Base-by-base conservation (phyloP, 2,797 vertebrate genomes). In the Percopsis omiscomaycus region DNA sequence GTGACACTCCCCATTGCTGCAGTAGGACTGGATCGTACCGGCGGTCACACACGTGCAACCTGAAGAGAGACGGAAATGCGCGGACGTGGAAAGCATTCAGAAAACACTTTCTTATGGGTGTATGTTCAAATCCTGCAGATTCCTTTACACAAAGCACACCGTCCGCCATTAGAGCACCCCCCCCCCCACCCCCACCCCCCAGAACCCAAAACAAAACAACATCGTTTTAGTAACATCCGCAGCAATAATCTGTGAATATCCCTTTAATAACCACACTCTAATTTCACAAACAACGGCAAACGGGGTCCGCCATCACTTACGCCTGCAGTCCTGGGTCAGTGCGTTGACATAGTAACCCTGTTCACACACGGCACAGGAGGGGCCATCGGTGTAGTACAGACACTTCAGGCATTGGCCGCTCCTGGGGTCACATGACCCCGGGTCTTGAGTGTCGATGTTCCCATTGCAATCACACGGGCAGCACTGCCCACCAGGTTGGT, bases 281-380 rank as follows among this genome's bases (percentile, higher is more conserved):
- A 22, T 22, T 22, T 22, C 22, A 22, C 22, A 22, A 22, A 22
- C 22, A 22, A 22, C 22, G 22, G 22, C 22, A 22, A 22, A 22
- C 22, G 22, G 22, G 22, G 32, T 14, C 37, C 3, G 11, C 9
- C 22, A 47, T 52, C 28, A 91, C 94, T 93, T 82, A 96, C 90
- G 84, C 66, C 91, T 92, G 88, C 94, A 98, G 88, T 93, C 84
- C 14, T 92, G 85, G 69, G 71, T 64, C 68, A 94, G 74, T 4
- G 94, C 93, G 3, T 91, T 94, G 85, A 94, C 94, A 0, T 92
- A 94, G 85, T 94, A 95, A 69, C 95, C 94, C 0, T 71, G 74
- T 71, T 90, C 90, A 65, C 95, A 96, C 53, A 85, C 83, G 3
- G 80, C 82, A 5, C 94, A 97, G 79, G 66, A 81, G 0, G 83